Evolutionary conservation across 2,888 invertebrate species (phyloP).

Genomic region (Halocaridina rubra): DNA sequence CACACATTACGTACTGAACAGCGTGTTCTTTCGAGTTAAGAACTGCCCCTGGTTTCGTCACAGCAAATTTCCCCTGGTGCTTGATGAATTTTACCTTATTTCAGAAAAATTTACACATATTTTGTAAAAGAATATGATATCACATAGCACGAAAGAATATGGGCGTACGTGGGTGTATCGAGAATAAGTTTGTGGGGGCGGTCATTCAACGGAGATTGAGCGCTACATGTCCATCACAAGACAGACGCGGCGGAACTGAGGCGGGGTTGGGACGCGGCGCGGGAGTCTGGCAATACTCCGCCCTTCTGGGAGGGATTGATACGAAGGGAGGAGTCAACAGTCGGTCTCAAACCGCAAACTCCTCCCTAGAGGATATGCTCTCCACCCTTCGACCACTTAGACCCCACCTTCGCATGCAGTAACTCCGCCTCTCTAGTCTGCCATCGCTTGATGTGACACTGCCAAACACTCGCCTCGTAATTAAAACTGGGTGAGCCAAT

Average conservation of each 20-base stretch:
- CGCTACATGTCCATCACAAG: slow-evolving; percentile 42
- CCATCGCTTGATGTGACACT: slow-evolving; percentile 42
- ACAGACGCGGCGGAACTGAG: slow-evolving; percentile 54
- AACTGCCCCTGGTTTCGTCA: slow-evolving; percentile 22
- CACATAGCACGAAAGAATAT: slow-evolving; percentile 15
- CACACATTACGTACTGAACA: no score
- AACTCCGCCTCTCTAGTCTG: slow-evolving; percentile 1
- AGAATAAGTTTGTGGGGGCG: slow-evolving; percentile 26
- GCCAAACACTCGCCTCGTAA: slow-evolving; percentile 46
- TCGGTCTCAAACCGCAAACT: not conserved
- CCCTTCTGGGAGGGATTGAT: slow-evolving; percentile 20
- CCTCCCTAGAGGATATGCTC: slow-evolving; percentile 3
- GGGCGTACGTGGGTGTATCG: slow-evolving; percentile 47
- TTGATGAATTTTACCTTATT: no score
- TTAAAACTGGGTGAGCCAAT: slow-evolving; percentile 52
- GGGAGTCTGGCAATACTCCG: slow-evolving; percentile 28
- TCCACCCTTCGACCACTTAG: slow-evolving; percentile 7
- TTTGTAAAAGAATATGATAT: no score
- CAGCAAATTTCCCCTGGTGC: slow-evolving; percentile 20
- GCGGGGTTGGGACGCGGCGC: slow-evolving; percentile 56
- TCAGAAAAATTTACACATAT: no score
- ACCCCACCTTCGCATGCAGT: not conserved
- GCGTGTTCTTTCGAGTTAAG: no score
- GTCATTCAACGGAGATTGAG: slow-evolving; percentile 32
- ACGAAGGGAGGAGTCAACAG: slow-evolving; percentile 15